Percentiles rank a stretch among this genome's conserved stretches.
phyloP scores from a whole-genome alignment of 2,113 vertebrate genomes.

The Alligator sinensis region DNA sequence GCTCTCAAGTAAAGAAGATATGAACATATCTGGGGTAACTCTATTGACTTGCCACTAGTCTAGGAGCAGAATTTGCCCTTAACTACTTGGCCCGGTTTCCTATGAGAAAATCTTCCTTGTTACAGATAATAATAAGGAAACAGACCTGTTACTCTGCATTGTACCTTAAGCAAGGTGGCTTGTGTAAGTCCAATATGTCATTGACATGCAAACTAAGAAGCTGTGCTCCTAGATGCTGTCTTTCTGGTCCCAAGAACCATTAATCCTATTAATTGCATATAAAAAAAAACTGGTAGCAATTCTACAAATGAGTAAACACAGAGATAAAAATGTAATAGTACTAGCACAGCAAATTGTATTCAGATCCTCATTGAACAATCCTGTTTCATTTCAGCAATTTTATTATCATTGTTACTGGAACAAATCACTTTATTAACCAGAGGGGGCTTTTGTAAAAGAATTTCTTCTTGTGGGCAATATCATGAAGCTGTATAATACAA shows the following conservation, averaged over 20 bases:
- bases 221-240: constrained; percentile 43
- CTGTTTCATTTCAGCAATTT: constrained; percentile 86
- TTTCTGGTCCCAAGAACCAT: constrained; percentile 67
- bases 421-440: constrained; percentile 88
- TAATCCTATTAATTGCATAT: constrained; percentile 84
- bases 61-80: neutral
- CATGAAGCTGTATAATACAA: constrained; percentile 77
- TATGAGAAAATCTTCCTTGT: neutral
- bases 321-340: constrained; percentile 81
- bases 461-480: constrained; percentile 78
- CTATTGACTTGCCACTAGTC: neutral
- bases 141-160: neutral
- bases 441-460: constrained; percentile 79
- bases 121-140: neutral
- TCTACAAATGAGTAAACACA: constrained; percentile 87
- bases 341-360: constrained; percentile 84
- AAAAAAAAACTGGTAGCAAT: constrained; percentile 81
- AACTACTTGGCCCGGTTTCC: neutral
- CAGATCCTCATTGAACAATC: constrained; percentile 80
- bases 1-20: neutral
- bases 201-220: constrained; percentile 20
- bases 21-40: neutral
- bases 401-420: constrained; percentile 87
- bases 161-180: neutral
- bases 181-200: neutral